phyloP scores from a whole-genome alignment of 2,113 vertebrate species.

The Gobio gobio region DNA sequence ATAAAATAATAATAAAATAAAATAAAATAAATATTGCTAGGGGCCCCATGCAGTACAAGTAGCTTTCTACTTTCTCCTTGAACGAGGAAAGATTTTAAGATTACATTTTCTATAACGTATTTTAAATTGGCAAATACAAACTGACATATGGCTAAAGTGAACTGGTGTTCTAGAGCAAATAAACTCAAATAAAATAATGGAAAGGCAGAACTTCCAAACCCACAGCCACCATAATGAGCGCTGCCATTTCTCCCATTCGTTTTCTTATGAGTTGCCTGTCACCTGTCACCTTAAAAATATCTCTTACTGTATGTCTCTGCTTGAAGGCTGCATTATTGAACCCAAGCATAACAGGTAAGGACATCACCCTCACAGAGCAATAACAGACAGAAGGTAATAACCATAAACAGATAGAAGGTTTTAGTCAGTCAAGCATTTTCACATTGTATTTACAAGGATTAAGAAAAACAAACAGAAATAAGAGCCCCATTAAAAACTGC shows the following conservation, averaged over 20 bases:
- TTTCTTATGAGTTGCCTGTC: not conserved
- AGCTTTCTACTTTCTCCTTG: not conserved
- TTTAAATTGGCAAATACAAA: not conserved
- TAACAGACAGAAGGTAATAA: constrained; percentile 25
- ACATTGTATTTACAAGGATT: constrained; percentile 28
- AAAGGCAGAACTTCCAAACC: not conserved
- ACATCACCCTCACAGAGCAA: not conserved
- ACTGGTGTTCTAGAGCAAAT: not conserved
- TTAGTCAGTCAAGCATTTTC: not conserved
- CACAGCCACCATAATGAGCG: not conserved
- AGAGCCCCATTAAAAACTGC: not conserved
- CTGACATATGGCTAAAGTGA: not conserved
- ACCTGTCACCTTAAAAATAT: constrained; percentile 1
- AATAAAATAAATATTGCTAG: not conserved
- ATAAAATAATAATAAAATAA: not conserved
- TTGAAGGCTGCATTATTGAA: constrained; percentile 1
- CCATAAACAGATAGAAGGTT: constrained; percentile 46
- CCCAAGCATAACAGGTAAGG: not conserved
- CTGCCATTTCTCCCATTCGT: not conserved
- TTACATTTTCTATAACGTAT: not conserved
- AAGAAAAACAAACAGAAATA: constrained; percentile 42
- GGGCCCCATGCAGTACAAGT: not conserved
- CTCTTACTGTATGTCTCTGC: not conserved
- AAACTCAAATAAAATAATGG: not conserved
- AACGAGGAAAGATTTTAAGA: not conserved